phyloP scores from a whole-genome alignment of 2,797 vertebrate species.

The Notolabrus celidotus region DNA sequence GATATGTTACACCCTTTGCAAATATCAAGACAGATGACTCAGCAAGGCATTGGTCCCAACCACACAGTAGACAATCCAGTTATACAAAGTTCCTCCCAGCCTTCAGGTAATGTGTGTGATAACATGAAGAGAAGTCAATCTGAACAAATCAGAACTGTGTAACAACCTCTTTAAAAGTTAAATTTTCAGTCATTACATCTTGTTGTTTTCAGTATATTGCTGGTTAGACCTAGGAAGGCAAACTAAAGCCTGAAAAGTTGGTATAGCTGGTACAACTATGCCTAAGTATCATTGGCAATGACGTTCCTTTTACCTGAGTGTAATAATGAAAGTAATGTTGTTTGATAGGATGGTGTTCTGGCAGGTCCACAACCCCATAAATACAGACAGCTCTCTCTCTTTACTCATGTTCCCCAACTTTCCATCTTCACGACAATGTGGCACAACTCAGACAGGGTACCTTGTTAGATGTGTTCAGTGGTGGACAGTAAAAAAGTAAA shows the following conservation, averaged over 20 bases:
- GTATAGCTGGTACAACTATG: neutral
- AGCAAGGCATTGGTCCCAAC: slow-evolving; percentile 47
- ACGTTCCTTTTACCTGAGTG: neutral
- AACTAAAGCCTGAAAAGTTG: neutral
- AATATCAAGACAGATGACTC: slow-evolving; percentile 67
- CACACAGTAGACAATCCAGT: slow-evolving; percentile 43
- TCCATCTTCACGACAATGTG: neutral
- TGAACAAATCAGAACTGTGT: neutral
- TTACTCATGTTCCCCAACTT: neutral
- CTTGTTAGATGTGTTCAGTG: neutral
- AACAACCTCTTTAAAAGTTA: neutral
- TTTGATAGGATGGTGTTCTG: neutral
- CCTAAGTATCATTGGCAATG: neutral
- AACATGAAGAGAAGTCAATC: slow-evolving; percentile 14
- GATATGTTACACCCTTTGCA: slow-evolving; percentile 50
- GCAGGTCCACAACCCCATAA: slow-evolving; percentile 14
- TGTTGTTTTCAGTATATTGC: neutral
- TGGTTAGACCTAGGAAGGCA: neutral
- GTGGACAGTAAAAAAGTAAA: too few relatives aligned
- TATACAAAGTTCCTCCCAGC: slow-evolving; percentile 35
- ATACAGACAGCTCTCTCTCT: slow-evolving; percentile 18
- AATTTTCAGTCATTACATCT: neutral
- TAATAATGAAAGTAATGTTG: neutral
- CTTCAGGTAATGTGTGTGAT: slow-evolving; percentile 20
- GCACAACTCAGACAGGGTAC: neutral